A percentile compares a stretch with the other conserved stretches of the same genome.
These are phyloP conservation scores for Hydraecia micacea DNA, from an alignment of 2,888 invertebrate genomes.

Conservation along the genomic window DNA sequence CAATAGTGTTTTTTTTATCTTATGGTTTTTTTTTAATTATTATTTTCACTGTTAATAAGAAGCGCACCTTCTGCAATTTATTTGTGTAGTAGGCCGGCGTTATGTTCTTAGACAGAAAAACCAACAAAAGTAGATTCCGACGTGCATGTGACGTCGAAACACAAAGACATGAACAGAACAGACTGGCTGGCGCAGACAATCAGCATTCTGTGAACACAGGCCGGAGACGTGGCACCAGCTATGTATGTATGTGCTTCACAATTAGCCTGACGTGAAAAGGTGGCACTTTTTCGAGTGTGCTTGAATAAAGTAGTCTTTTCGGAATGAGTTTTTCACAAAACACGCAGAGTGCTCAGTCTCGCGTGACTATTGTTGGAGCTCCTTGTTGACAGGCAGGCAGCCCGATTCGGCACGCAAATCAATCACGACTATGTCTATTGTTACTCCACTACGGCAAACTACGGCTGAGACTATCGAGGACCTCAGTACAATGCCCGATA, in stretches of 20 bases:
- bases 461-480: too few relatives aligned
- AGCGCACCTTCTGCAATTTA: background rate
- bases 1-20: background rate
- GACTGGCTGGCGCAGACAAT: constrained; percentile 16
- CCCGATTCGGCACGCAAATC: background rate
- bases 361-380: background rate
- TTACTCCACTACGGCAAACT: background rate
- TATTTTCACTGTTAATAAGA: background rate
- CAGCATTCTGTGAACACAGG: constrained; percentile 3
- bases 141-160: constrained; percentile 20
- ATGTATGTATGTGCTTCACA: constrained; percentile 12
- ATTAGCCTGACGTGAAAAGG: constrained; percentile 27
- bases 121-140: constrained; percentile 20
- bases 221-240: constrained; percentile 16
- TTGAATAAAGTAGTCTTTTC: background rate
- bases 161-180: constrained; percentile 33
- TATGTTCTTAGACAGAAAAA: constrained; percentile 3
- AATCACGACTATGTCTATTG: background rate
- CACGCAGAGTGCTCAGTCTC: background rate
- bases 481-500: too few relatives aligned
- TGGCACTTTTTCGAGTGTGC: constrained; percentile 4
- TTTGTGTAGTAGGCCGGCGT: background rate
- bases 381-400: background rate
- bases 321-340: constrained; percentile 25
- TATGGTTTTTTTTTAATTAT: too few relatives aligned